Base-by-base conservation (phyloP, 2,888 invertebrate species). In the Marasmarcha lunaedactyla region DNA sequence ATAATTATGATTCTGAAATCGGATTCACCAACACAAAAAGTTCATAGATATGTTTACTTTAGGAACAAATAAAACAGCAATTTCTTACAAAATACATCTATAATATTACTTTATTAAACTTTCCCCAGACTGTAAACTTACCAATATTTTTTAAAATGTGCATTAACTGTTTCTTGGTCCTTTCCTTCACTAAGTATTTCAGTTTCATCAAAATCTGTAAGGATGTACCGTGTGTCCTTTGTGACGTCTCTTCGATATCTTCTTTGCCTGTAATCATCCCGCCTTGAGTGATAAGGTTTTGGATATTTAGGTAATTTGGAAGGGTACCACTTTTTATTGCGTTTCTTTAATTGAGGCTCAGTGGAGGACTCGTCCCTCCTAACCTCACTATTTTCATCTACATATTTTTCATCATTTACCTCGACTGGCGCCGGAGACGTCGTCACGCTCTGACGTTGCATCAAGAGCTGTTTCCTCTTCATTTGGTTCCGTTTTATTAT, bases 401-500 rank as follows among this genome's bases (percentile, higher is more conserved):
- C 53, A 14, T 53, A 54, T 1, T 42, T 38, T 9, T 56, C 52
- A 1, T 59, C 55, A 2, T 54, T 51, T 37, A 45, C 2, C 45
- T 36, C 15, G 52, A 20, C 20, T 7, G 20, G 3, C 7, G 20
- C 42, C 13, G 46, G 38, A 2, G 50, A 42, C 9, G 30, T 30
- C 3, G 30, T 9, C 11, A 7, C 30, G n/a, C 30, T 30, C 7
- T 5, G 20, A 5, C 20, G 20, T 7, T 20, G 20, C 20, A 20
- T 20, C 4, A 30, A 3, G 3, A 7, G 10, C 10, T 11, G 30
- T 41, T 64, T 76, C 39, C 55, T 66, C n/a, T 55, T 47, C 43
- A 59, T 71, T 39, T 45, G 62, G 3, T 65, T 69, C 47, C 70
- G 74, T 46, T 71, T 79, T 47, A 79, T 79, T 5, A 81, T 79